These are phyloP conservation scores for Bactericera cockerelli DNA, from an alignment of 1,140 invertebrate species.

Conservation along the genomic window DNA sequence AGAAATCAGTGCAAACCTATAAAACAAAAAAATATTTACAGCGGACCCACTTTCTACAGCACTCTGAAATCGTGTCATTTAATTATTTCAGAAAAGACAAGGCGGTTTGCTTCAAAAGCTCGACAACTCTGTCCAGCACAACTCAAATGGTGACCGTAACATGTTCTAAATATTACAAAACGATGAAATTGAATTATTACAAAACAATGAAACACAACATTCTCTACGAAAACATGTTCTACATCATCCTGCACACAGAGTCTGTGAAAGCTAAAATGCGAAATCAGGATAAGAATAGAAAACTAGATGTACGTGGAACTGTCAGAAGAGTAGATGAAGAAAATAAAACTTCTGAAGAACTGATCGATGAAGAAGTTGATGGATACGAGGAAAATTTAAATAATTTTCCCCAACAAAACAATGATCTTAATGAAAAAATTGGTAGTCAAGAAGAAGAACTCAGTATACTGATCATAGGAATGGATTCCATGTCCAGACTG, in stretches of 20 bases:
- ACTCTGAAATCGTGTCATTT: too few species aligned
- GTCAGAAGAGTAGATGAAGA: too few species aligned
- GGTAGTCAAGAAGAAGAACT: slow-evolving; percentile 19
- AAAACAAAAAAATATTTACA: too few species aligned
- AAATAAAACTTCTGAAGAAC: background rate
- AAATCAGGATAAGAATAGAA: background rate
- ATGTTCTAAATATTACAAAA: slow-evolving; percentile 31
- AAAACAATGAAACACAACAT: slow-evolving; percentile 1
- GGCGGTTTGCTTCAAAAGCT: background rate
- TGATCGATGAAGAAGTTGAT: background rate
- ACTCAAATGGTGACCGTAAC: slow-evolving; percentile 25
- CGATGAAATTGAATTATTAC: slow-evolving; percentile 12
- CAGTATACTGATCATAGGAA: slow-evolving; percentile 51
- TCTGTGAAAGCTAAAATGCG: background rate
- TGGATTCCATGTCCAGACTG: slow-evolving; percentile 70
- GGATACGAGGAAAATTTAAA: too few species aligned
- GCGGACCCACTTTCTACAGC: too few species aligned
- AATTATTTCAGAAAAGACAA: background rate
- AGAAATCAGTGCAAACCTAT: too few species aligned
- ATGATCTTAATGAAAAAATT: too few species aligned
- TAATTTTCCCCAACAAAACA: background rate
- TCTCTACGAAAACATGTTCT: background rate
- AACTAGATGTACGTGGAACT: too few species aligned
- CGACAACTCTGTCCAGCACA: slow-evolving; percentile 21
- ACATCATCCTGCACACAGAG: background rate